phyloP scores from a whole-genome alignment of 2,888 invertebrate species.

The Stomorhina lunata region DNA sequence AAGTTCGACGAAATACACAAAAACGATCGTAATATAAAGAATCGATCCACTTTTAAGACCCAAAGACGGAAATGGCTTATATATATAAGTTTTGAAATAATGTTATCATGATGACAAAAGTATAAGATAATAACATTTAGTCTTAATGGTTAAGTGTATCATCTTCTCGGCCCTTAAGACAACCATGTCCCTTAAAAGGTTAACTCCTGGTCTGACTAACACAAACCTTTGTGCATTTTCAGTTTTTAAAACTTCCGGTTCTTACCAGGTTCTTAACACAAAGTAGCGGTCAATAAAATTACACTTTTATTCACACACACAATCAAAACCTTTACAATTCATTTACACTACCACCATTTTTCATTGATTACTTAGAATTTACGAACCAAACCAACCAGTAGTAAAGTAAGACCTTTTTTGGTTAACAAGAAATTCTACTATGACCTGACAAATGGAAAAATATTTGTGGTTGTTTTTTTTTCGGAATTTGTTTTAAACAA shows the following conservation, averaged over 20 bases:
- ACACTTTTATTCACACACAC: slow-evolving; percentile 20
- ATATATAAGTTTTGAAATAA: no score
- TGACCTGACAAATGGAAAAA: not conserved
- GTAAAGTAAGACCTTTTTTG: slow-evolving; percentile 25
- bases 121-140: no score
- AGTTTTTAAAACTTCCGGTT: slow-evolving; percentile 63
- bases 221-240: slow-evolving; percentile 56
- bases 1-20: no score
- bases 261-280: slow-evolving; percentile 26
- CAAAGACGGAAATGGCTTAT: no score
- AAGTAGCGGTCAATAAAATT: slow-evolving; percentile 50
- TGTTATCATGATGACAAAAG: no score
- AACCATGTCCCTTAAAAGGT: no score
- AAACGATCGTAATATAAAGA: no score
- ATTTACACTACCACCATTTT: slow-evolving; percentile 28
- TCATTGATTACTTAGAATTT: slow-evolving; percentile 20
- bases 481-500: no score
- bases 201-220: slow-evolving; percentile 22
- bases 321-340: not conserved
- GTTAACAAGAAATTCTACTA: slow-evolving; percentile 16
- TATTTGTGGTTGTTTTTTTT: no score
- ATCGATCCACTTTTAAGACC: no score
- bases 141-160: no score
- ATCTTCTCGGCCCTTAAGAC: no score
- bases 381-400: not conserved